phyloP scores from a whole-genome alignment of 2,888 invertebrate genomes.

The Chrysomela aeneicollis region DNA sequence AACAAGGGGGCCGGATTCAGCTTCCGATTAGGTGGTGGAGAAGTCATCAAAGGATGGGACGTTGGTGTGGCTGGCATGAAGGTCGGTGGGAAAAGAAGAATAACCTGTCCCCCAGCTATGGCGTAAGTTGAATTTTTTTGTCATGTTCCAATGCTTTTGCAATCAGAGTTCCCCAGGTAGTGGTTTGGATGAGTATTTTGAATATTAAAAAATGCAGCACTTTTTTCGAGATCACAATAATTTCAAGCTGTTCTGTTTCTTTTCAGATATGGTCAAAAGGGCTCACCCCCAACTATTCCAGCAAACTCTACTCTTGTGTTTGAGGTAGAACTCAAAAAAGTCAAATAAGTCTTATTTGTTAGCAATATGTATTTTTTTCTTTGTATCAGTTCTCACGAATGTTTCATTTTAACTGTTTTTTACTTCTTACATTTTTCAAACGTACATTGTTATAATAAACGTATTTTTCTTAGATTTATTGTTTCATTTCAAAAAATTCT shows the following conservation, averaged over 20 bases:
- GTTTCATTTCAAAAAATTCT: too few relatives aligned
- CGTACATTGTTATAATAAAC: neutral
- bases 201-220: too few relatives aligned
- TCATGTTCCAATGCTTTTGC: neutral
- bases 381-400: neutral
- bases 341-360: constrained; percentile 52
- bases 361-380: neutral
- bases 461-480: neutral
- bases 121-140: constrained; percentile 70
- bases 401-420: neutral
- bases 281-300: constrained; percentile 86
- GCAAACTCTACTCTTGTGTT: constrained; percentile 87
- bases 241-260: constrained; percentile 8
- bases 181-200: too few relatives aligned
- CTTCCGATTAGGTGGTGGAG: constrained; percentile 83
- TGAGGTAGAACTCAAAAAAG: constrained; percentile 87
- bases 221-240: too few relatives aligned
- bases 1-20: constrained; percentile 82
- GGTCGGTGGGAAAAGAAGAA: constrained; percentile 88
- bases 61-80: constrained; percentile 91
- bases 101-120: constrained; percentile 84
- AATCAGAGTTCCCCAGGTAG: too few relatives aligned
- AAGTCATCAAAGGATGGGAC: constrained; percentile 94
- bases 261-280: constrained; percentile 76
- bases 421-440: neutral